A percentile compares a stretch with the other conserved stretches of the same genome.
phyloP scores from a whole-genome alignment of 2,888 invertebrate species.

The Andrena flavipes region DNA sequence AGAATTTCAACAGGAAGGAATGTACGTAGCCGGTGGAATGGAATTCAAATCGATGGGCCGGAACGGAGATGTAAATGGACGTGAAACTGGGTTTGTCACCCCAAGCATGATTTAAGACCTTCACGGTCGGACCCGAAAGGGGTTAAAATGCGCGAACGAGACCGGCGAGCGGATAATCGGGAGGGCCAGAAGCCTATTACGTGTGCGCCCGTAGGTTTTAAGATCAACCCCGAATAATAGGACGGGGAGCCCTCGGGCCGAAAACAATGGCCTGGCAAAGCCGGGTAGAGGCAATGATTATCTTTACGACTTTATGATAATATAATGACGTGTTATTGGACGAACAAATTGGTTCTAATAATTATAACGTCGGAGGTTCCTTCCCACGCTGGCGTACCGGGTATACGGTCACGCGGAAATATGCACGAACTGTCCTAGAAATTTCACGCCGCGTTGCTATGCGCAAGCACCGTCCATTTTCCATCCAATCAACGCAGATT shows the following conservation, averaged over 20 bases:
- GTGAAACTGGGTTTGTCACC: constrained; percentile 9
- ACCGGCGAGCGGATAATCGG: constrained; percentile 27
- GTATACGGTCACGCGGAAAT: constrained; percentile 54
- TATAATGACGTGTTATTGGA: constrained; percentile 60
- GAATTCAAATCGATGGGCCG: background rate
- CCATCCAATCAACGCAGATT: constrained; percentile 39
- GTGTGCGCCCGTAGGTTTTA: constrained; percentile 31
- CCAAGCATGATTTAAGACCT: constrained; percentile 25
- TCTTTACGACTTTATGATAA: constrained; percentile 65
- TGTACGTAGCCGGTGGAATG: background rate
- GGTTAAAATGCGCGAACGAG: constrained; percentile 6
- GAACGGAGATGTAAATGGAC: constrained; percentile 11
- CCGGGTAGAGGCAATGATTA: constrained; percentile 60
- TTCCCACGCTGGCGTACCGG: constrained; percentile 47
- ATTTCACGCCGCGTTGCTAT: constrained; percentile 42
- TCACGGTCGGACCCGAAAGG: constrained; percentile 5
- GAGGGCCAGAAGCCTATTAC: constrained; percentile 33
- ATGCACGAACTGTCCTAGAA: constrained; percentile 55
- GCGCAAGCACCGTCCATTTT: constrained; percentile 39
- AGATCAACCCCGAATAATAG: constrained; percentile 36
- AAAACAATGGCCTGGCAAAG: constrained; percentile 53
- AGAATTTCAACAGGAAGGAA: constrained; percentile 1
- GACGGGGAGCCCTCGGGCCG: constrained; percentile 21
- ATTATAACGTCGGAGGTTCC: constrained; percentile 48
- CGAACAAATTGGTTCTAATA: constrained; percentile 59